phyloP scores from a whole-genome alignment of 2,888 invertebrate genomes.

The Pristionchus arcanus region DNA sequence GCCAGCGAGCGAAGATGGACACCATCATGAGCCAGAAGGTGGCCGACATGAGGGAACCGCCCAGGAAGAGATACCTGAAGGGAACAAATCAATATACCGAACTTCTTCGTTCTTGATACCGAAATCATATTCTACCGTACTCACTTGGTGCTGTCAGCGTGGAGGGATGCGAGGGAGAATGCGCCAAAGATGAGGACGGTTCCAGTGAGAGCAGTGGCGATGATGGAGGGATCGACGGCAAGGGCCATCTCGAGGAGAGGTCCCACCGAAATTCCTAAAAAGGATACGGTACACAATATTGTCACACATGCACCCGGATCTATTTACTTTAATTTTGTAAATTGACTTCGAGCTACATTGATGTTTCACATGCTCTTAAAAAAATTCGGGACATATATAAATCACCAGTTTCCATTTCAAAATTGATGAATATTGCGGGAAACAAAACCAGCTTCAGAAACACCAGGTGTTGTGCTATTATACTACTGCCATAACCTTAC shows the following conservation, averaged over 20 bases:
- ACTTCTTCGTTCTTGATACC: not conserved
- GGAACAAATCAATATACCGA: not conserved
- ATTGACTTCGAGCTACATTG: not conserved
- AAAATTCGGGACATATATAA: too few species aligned
- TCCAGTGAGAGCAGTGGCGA: constrained; percentile 77
- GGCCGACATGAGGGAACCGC: constrained; percentile 83
- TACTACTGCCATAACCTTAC: not conserved
- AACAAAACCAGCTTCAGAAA: too few species aligned
- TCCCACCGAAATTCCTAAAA: constrained; percentile 89
- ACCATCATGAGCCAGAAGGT: constrained; percentile 64
- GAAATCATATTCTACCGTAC: not conserved
- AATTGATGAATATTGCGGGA: too few species aligned
- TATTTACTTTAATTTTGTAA: too few species aligned
- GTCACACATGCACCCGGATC: too few species aligned
- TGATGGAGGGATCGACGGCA: constrained; percentile 86
- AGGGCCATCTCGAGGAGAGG: constrained; percentile 90
- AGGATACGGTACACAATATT: constrained; percentile 3
- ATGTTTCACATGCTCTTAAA: not conserved
- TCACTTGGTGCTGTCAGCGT: constrained; percentile 87
- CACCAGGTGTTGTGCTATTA: too few species aligned
- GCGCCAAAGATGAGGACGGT: constrained; percentile 93
- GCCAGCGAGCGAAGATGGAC: constrained; percentile 64
- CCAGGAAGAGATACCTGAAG: constrained; percentile 86
- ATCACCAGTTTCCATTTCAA: too few species aligned
- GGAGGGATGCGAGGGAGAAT: constrained; percentile 91